A percentile compares a stretch with the other conserved stretches of the same genome.
These are phyloP conservation scores for Orthosia cruda DNA, from an alignment of 2,888 invertebrate genomes.

Conservation along the genomic window DNA sequence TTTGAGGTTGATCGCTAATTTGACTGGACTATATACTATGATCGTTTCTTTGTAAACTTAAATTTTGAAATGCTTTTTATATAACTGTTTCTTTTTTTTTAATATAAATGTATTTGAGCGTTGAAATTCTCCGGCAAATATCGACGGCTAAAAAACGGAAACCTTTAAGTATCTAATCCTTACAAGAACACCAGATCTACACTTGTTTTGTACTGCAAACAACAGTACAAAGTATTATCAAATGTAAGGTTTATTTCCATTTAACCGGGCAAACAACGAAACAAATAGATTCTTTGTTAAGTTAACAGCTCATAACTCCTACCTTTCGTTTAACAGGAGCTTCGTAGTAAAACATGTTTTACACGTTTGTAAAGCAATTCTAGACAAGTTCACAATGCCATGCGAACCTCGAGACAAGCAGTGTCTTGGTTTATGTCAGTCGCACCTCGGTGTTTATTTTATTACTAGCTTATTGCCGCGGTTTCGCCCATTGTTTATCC, in stretches of 20 bases:
- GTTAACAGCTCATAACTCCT: slow-evolving; percentile 38
- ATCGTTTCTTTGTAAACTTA: no score
- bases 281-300: slow-evolving; percentile 47
- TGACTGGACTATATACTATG: no score
- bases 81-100: no score
- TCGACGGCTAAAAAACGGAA: background rate
- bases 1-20: no score
- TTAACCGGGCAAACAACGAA: slow-evolving; percentile 11
- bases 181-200: background rate
- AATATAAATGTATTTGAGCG: no score
- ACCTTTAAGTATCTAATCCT: background rate
- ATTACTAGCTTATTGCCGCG: background rate
- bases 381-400: slow-evolving; percentile 42
- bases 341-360: slow-evolving; percentile 47
- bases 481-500: no score
- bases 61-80: no score
- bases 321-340: slow-evolving; percentile 39
- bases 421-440: slow-evolving; percentile 2
- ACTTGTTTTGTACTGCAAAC: no score
- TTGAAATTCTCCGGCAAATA: background rate
- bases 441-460: background rate
- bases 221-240: slow-evolving; percentile 13
- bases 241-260: slow-evolving; percentile 7
- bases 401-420: slow-evolving; percentile 30
- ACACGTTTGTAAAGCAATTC: slow-evolving; percentile 37